Percentiles rank a stretch among this genome's conserved stretches.
Evolutionary conservation across 2,113 vertebrate species (phyloP).

Genomic region (Pristiophorus japonicus): DNA sequence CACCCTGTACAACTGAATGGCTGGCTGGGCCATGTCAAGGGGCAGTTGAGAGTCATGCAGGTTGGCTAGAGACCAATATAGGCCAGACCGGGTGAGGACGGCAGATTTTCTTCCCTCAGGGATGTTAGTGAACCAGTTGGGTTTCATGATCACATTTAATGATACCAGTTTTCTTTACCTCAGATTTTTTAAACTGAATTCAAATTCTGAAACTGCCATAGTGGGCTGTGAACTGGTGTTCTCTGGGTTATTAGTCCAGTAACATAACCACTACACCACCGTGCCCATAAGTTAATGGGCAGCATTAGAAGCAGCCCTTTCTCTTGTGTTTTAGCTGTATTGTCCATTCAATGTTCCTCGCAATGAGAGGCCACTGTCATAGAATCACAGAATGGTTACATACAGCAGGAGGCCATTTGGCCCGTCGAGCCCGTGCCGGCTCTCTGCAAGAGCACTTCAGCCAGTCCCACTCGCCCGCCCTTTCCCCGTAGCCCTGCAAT

Average conservation of each 20-base stretch:
- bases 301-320: not conserved
- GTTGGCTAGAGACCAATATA: not conserved
- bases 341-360: not conserved
- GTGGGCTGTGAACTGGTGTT: not conserved
- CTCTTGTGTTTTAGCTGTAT: not conserved
- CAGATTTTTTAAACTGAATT: not conserved
- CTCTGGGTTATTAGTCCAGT: not conserved
- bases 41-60: not conserved
- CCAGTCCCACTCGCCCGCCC: too few species aligned
- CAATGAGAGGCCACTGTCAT: not conserved
- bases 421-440: too few species aligned
- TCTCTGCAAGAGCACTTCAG: too few species aligned
- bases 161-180: not conserved
- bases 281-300: not conserved
- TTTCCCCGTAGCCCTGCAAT: too few species aligned
- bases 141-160: not conserved
- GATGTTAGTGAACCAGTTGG: not conserved
- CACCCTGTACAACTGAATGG: too few species aligned
- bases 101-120: not conserved
- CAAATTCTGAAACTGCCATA: not conserved
- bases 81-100: not conserved
- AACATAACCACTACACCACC: not conserved
- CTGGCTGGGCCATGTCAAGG: not conserved
- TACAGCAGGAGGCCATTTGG: too few species aligned
- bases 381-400: too few species aligned